Conservation (phyloP, 2,888 invertebrate genomes). For the Drosophila sordidula region DNA sequence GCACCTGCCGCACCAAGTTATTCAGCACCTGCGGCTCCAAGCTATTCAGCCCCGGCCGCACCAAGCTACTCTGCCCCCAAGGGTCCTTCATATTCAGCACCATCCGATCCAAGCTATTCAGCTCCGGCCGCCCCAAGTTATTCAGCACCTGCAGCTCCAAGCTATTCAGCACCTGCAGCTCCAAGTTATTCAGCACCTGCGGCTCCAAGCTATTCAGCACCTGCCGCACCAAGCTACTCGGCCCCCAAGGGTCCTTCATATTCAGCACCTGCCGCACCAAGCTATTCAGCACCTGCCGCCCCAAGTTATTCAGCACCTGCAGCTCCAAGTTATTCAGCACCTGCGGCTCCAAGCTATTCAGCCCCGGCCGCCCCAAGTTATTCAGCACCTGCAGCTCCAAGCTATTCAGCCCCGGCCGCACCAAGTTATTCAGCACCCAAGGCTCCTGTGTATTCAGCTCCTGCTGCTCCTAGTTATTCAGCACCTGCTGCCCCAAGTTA, state of each 20-base stretch:
- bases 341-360: constrained; percentile 13
- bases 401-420: constrained; percentile 24
- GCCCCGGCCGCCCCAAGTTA: constrained; percentile 15
- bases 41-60: constrained; percentile 6
- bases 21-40: constrained; percentile 30
- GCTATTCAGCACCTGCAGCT: constrained; percentile 24
- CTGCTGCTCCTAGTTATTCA: background rate
- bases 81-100: constrained; percentile 22
- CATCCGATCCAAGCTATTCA: constrained; percentile 12
- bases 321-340: constrained; percentile 17
- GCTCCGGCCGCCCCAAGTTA: constrained; percentile 14
- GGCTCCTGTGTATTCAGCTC: constrained; percentile 25
- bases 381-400: constrained; percentile 20
- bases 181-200: constrained; percentile 1
- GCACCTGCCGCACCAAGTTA: constrained; percentile 3
- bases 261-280: constrained; percentile 23
- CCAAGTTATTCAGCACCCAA: constrained; percentile 24
- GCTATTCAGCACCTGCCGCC: constrained; percentile 27
- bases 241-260: constrained; percentile 17
- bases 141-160: constrained; percentile 20
- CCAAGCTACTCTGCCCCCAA: constrained; percentile 20
- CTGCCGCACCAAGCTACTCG: background rate
- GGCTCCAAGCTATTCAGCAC: constrained; percentile 11
- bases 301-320: constrained; percentile 35
- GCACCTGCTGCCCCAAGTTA: constrained; percentile 24